Evolutionary conservation across 1,140 invertebrate genomes (phyloP).

Genomic region (Drosophila melanogaster): Release_6_plus_ISO1_MT NC_004354.4:16866001-16866500

Average conservation of each 20-base stretch:
- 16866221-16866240: constrained; percentile 22
- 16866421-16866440: constrained; percentile 39
- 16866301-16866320: constrained; percentile 3
- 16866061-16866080: constrained; percentile 51
- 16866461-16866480: constrained; percentile 11
- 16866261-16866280: constrained; percentile 22
- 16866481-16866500: constrained; percentile 4
- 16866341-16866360: constrained; percentile 59
- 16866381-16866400: constrained; percentile 18
- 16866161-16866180: constrained; percentile 47
- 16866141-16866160: constrained; percentile 40
- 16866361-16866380: constrained; percentile 42
- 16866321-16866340: constrained; percentile 48
- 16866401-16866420: constrained; percentile 3
- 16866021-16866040: background rate
- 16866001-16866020: constrained; percentile 6
- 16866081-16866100: constrained; percentile 53
- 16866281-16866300: background rate
- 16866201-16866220: constrained; percentile 38
- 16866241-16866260: constrained; percentile 41
- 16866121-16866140: constrained; percentile 50
- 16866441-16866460: constrained; percentile 21
- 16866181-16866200: constrained; percentile 38
- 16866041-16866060: background rate
- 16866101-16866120: constrained; percentile 48